Conservation (phyloP, 2,113 vertebrate species). For the Capreolus pygargus region DNA sequence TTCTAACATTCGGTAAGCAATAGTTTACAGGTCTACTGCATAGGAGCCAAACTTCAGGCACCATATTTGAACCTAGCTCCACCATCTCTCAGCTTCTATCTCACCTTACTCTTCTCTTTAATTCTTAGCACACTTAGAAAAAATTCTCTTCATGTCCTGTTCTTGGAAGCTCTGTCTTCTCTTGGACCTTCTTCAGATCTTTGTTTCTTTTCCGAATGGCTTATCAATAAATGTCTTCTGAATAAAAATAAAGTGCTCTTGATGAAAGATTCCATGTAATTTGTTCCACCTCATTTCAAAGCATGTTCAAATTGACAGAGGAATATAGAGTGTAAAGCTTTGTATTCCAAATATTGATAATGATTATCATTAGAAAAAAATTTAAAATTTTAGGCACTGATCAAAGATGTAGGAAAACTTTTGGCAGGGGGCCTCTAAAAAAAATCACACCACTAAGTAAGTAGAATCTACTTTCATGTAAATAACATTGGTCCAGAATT, state of each 20-base stretch:
- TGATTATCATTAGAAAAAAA: neutral
- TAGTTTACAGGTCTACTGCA: neutral
- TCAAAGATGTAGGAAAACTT: neutral
- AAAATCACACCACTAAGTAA: neutral
- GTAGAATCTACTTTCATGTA: neutral
- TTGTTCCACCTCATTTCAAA: neutral
- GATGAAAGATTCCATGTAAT: neutral
- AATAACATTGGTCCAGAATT: neutral
- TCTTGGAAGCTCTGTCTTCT: neutral
- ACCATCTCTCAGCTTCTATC: neutral
- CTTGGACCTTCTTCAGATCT: neutral
- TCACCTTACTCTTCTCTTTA: neutral
- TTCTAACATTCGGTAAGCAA: neutral
- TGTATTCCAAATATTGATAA: neutral
- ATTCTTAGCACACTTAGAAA: neutral
- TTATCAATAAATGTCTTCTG: constrained; percentile 23
- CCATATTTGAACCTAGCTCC: neutral
- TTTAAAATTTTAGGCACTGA: neutral
- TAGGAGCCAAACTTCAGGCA: neutral
- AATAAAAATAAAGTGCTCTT: neutral
- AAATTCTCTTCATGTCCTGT: neutral
- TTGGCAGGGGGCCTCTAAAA: neutral
- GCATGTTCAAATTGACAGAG: neutral
- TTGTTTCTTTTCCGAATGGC: neutral
- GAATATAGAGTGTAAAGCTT: neutral